Evolutionary conservation across 2,888 invertebrate species (phyloP), one percentile per base, ranked within the genome.

Genomic region (Tricholauxania praeusta): DNA sequence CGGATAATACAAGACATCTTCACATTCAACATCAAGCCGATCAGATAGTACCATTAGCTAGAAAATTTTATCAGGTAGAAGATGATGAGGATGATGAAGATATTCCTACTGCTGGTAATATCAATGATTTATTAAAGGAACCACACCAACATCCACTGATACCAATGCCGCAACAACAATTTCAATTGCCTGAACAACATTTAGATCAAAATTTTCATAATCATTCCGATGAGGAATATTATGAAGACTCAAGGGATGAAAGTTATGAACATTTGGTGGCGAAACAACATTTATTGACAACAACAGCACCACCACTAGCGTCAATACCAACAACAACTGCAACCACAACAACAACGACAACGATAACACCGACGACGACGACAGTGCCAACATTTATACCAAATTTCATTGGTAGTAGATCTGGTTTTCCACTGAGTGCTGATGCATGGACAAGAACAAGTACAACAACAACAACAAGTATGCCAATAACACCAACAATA

Each of bases 201-300:
- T 39, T 39, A 39, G 39, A 39, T 10, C 39, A 53, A 7, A 74
- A 79, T 52, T 79, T 83, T 14, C 78, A 77, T 71, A 74, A 79
- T 32, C 81, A 78, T 69, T 79, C 83, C 5, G 84, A 82, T 15
- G 85, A 84, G 28, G 83, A 83, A 10, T 83, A 84, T 60, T 82
- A 86, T 70, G 84, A 84, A 65, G 83, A 83, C 57, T 77, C 75
- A 52, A 76, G 74, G 32, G 79, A 80, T 70, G 70, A 76, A 65
- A 74, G 74, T 75, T 22, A 52, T 19, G 63, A 62, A 55, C 32
- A 47, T 12, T 19, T 19, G 39, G 14, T 17, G 49, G 49, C 75
- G 66, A 62, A 72, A 67, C 74, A 75, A 73, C 71, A 72, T 19
- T 39, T 53, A 51, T 60, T 66, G 15, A 55, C 51, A 10, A 53